These are phyloP conservation scores for Auanema freiburgensis DNA, from an alignment of 2,888 invertebrate genomes.

Conservation along the genomic window DNA sequence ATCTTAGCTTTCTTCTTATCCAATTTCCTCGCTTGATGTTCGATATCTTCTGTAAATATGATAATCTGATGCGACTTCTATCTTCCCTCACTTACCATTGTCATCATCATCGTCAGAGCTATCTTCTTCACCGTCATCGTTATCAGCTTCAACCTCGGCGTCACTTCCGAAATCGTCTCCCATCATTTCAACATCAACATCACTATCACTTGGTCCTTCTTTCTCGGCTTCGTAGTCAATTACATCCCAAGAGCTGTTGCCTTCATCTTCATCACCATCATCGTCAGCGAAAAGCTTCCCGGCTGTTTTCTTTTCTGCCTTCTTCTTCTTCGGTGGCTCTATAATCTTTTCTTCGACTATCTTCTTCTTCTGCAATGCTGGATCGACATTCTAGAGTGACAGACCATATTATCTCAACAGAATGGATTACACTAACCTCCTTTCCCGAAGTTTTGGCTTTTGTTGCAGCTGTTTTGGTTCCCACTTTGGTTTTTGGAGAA, in stretches of 20 bases:
- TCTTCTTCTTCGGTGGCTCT: background rate
- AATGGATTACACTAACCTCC: too few relatives aligned
- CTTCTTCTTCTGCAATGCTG: too few relatives aligned
- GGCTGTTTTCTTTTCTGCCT: conserved; percentile 7
- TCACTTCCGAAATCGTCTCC: conserved; percentile 18
- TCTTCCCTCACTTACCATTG: conserved; percentile 18
- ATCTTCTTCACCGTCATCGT: conserved; percentile 21
- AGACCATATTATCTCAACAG: too few relatives aligned
- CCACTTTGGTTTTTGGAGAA: too few relatives aligned
- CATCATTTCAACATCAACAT: conserved; percentile 17
- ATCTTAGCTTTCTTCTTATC: conserved; percentile 32
- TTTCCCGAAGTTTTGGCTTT: too few relatives aligned
- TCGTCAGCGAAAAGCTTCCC: background rate
- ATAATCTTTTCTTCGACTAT: background rate
- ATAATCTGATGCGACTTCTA: too few relatives aligned
- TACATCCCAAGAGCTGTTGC: background rate
- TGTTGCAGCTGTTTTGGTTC: too few relatives aligned
- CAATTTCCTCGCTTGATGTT: conserved; percentile 40
- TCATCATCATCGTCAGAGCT: too few relatives aligned
- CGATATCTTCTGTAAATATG: conserved; percentile 29
- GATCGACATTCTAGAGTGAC: too few relatives aligned
- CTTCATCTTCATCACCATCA: conserved; percentile 1
- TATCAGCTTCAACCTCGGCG: conserved; percentile 1
- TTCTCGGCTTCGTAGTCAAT: background rate
- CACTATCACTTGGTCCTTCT: background rate